Evolutionary conservation across 2,888 invertebrate genomes (phyloP), one percentile per base, ranked within the genome.

Genomic region (Andrena fulva): DNA sequence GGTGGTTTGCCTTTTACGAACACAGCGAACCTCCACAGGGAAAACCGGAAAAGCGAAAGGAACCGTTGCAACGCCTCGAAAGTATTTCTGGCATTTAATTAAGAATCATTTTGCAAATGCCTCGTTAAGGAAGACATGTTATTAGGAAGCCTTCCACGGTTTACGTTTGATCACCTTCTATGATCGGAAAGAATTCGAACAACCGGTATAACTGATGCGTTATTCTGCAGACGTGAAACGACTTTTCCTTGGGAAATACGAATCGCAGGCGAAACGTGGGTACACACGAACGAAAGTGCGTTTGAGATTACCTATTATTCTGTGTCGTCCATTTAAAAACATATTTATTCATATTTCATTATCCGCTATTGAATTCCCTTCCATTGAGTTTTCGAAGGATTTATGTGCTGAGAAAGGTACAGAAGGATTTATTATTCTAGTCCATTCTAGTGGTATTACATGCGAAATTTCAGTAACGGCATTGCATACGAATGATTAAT

Each of bases 11-110:
- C 82, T 80, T 83, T 81, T 83, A 83, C n/a, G 82, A 73, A 66
- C 31, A 66, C 66, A 56, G 62, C 78, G 62, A 59, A 77, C 68
- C 52, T 78, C 70, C 77, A 82, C 72, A 69, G 76, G 77, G 77
- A 81, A 81, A 84, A 84, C 80, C 87, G 86, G 87, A 86, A 87
- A 86, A 86, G 71, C 86, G 79, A 86, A 79, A 77, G 86, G 79
- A 86, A 86, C 86, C 68, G 66, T 50, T 70, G 72, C 64, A 66
- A 70, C 70, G 70, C 70, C 7, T 50, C 59, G 69, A 74, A 86
- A 71, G 78, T 70, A 86, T 86, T 79, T 77, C 76, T 77, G 80
- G 71, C 62, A 76, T 73, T 86, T 81, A 81, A 72, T 81, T 80
- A 76, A 70, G 75, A 63, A 74, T 68, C 54, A 70, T 84, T 84